Evolutionary conservation across 1,140 invertebrate species (phyloP), one percentile per base, ranked within the genome.

Genomic region (Rhizoglyphus robini): DNA sequence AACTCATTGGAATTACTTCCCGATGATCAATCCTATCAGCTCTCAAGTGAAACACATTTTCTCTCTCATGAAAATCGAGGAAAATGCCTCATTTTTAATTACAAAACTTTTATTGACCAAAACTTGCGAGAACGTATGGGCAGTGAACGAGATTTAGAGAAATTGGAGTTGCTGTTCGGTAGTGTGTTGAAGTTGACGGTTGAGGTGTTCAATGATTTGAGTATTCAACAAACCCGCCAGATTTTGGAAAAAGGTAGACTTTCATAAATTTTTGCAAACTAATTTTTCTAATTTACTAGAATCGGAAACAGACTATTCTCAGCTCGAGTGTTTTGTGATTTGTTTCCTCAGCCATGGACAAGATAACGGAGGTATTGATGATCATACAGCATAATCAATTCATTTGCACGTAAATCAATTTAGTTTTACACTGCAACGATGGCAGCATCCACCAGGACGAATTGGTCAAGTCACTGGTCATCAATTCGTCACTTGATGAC

Each of bases 331-430:
- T 68, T 77, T 94, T 64, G 73, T 87, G 0, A 78, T 90, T 67
- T 83, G 86, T 38, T 85, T 96, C 34, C 76, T 96, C 41, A 87
- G 86, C 66, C 93, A 97, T 75, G 93, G 94, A 27, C 89, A 94
- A n/a, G n/a, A n/a, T 73, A 77, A 87, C 63, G 89, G 88, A 13
- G 80, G 41, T 46, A 46, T 46, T n/a, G 41, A 3, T 3, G 8
- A n/a, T 46, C 2, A 3, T 46, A 2, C 23, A n/a, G n/a, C n/a
- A n/a, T n/a, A n/a, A n/a, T n/a, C n/a, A n/a, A n/a, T n/a, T n/a
- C n/a, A 8, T 8, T 46, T 46, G 2, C 3, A 8, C 23, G 18
- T 46, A 1, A 3, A 3, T 46, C 23, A n/a, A n/a, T 8, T 46
- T 46, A 46, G 41, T 87, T 66, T 76, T 96, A 23, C 94, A 90